Conservation (phyloP, 2,113 vertebrate species). For the Calyptommatus sinebrachiatus region DNA sequence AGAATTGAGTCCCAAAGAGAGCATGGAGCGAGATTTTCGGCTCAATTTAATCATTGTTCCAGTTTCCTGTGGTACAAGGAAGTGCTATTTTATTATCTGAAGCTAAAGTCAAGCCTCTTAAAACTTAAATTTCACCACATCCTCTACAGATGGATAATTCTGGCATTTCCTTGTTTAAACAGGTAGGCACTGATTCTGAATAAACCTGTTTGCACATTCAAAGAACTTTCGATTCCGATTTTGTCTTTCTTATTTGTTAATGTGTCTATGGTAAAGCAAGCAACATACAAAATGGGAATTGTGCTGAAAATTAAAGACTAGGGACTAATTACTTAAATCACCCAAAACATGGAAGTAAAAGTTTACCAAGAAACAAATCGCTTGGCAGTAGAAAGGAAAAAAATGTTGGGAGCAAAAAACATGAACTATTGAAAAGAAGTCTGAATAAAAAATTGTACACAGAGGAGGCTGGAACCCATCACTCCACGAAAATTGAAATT, state of each 20-base stretch:
- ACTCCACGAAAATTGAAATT: neutral
- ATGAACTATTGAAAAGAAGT: neutral
- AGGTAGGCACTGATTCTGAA: neutral
- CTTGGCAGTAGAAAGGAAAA: neutral
- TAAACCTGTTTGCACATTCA: neutral
- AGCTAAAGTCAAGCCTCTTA: neutral
- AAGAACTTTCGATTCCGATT: neutral
- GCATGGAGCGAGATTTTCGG: conserved; percentile 63
- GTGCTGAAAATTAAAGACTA: neutral
- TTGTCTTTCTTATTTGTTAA: neutral
- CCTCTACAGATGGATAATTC: neutral
- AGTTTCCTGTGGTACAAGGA: neutral
- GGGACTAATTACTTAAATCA: neutral
- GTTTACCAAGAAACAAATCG: neutral
- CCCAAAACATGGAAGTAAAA: no score
- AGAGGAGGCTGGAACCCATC: neutral
- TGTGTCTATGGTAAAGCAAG: neutral
- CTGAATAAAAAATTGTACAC: neutral
- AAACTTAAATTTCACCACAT: neutral
- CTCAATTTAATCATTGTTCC: conserved; percentile 8
- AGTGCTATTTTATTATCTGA: neutral
- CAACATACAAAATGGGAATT: neutral
- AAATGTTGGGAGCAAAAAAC: neutral
- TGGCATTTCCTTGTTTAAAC: neutral
- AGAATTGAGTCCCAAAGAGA: conserved; percentile 76